Percentiles rank a stretch among this genome's conserved stretches.
These are phyloP conservation scores for Tupaia tana DNA, from an alignment of 2,113 vertebrate species.

Conservation along the genomic window DNA sequence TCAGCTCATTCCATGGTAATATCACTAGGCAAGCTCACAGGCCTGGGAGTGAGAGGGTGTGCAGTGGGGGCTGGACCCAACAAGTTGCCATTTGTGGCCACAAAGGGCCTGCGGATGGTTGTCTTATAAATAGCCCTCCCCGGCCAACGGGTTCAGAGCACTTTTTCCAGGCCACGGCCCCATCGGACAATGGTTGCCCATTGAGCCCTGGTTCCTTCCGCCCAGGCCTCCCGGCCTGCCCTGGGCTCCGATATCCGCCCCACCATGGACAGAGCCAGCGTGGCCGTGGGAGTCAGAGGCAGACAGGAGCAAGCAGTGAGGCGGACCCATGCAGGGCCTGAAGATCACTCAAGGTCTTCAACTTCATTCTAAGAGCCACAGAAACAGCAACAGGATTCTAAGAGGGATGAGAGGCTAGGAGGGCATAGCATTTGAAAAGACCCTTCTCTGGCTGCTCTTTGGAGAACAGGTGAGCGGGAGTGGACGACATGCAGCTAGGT, in stretches of 20 bases:
- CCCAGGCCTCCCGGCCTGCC: neutral
- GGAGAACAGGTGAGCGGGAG: neutral
- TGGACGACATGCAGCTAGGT: neutral
- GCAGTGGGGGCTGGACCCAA: neutral
- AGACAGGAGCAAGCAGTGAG: neutral
- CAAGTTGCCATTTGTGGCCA: neutral
- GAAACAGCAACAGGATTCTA: neutral
- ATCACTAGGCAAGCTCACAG: neutral
- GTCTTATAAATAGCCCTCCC: neutral
- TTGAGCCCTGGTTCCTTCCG: neutral
- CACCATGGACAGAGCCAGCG: fast-evolving
- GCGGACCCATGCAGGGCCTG: too few relatives aligned
- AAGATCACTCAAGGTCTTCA: too few relatives aligned
- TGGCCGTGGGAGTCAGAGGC: neutral
- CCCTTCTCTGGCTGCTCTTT: neutral
- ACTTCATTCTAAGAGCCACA: too few relatives aligned
- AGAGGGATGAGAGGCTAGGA: neutral
- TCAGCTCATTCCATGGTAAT: neutral
- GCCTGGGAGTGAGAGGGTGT: neutral
- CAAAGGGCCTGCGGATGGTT: too few relatives aligned
- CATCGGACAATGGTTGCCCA: neutral
- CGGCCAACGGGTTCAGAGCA: fast-evolving
- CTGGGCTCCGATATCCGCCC: neutral
- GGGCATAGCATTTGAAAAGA: neutral
- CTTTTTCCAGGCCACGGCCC: neutral